Evolutionary conservation across 2,797 vertebrate genomes (phyloP).

Genomic region (Galago senegalensis): DNA sequence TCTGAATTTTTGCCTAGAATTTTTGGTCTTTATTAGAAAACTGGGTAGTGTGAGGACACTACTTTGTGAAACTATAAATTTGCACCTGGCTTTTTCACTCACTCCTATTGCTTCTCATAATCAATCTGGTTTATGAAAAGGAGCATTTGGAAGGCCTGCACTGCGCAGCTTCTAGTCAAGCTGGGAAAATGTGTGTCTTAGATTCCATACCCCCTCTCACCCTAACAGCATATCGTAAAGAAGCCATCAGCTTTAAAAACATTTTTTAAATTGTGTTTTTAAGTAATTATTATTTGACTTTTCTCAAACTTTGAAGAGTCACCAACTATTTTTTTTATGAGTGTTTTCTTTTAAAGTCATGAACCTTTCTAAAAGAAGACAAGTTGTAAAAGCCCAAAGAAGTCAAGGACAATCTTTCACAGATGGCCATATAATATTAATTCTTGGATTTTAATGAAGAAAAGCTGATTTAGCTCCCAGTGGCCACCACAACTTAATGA

Average conservation of each 20-base stretch:
- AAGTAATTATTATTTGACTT: constrained; percentile 26
- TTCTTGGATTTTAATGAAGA: constrained; percentile 9
- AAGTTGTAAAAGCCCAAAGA: not conserved
- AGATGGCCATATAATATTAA: not conserved
- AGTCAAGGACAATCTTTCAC: not conserved
- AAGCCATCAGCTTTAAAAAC: not conserved
- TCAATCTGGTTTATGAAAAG: not conserved
- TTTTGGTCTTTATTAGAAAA: not conserved
- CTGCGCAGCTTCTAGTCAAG: not conserved
- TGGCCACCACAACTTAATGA: not conserved
- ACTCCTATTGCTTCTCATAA: not conserved
- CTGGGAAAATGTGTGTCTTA: not conserved
- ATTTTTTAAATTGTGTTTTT: not conserved
- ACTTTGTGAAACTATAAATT: not conserved
- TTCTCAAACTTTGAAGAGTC: not conserved
- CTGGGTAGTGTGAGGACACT: not conserved
- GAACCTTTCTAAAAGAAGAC: not conserved
- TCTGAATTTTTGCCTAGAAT: not conserved
- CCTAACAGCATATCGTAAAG: not conserved
- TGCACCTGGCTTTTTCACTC: not conserved
- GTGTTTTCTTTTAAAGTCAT: not conserved
- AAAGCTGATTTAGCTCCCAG: not conserved
- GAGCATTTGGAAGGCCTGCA: not conserved
- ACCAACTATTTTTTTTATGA: not conserved
- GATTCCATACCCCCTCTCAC: not conserved